Evolutionary conservation across 2,797 vertebrate species (phyloP), one percentile per base, ranked within the genome.

Genomic region (Bradypus variegatus): DNA sequence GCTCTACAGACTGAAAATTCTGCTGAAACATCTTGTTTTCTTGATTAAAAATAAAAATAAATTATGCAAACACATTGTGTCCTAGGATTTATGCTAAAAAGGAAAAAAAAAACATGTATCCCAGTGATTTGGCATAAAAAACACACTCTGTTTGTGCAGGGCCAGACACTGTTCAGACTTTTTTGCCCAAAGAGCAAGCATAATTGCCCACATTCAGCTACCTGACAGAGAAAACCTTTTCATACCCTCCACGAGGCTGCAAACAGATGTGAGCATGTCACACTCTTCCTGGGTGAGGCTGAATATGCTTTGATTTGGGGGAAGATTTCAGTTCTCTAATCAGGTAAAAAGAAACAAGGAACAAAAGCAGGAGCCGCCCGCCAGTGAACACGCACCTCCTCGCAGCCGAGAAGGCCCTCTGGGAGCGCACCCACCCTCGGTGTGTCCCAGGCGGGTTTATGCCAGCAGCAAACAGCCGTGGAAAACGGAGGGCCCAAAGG

Each of bases 11-110:
- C 8, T n/a, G 60, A 88, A 85, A 88, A 70, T 82, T 53, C 86
- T 69, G 81, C 31, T 80, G 60, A 91, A 94, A 55, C 25, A 84
- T 65, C 75, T 31, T 29, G 23, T 87, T 58, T 50, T 80, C 88
- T 29, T 23, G 23, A 92, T 81, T 92, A 62, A 93, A 95, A 62
- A 77, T 85, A 48, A 95, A 92, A 94, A 81, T 53, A 86, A 41
- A 31, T 79, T 70, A 91, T 9, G 88, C 21, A 84, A 4, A 65
- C 21, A 8, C 31, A 87, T 70, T 87, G 77, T 53, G 89, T 70
- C 77, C 83, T 62, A n/a, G 86, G 60, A 94, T 79, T 92, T 83
- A 86, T 18, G 18, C 89, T 83, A 62, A 38, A 58, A 92, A 31
- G 88, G 29, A 45, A 45, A 62, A 14, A 65, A 73, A 58, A 67